Conservation (phyloP, 2,113 vertebrate species). For the Antigone vipio region DNA sequence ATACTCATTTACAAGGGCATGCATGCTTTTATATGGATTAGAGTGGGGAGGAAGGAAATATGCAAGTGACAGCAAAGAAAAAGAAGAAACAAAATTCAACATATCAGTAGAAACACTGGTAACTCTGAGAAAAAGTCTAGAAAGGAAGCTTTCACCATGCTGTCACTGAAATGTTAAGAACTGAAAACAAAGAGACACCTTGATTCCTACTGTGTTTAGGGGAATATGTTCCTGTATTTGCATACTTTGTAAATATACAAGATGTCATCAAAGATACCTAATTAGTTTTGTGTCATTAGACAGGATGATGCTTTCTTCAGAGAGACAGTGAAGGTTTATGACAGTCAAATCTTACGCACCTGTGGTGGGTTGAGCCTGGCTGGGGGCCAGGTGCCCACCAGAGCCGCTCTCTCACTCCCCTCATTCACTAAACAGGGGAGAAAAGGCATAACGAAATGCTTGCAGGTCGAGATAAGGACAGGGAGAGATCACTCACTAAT, state of each 20-base stretch:
- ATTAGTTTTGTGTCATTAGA: neutral
- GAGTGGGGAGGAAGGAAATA: neutral
- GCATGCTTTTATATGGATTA: neutral
- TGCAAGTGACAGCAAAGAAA: neutral
- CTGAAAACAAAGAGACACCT: neutral
- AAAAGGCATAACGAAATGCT: no score
- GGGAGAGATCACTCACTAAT: no score
- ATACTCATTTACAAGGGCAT: neutral
- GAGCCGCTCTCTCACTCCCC: no score
- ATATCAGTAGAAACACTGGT: neutral
- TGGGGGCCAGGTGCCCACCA: no score
- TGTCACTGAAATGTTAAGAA: neutral
- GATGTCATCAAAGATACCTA: neutral
- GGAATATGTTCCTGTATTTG: neutral
- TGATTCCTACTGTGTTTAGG: neutral
- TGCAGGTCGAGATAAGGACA: no score
- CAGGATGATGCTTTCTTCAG: neutral
- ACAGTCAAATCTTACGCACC: neutral
- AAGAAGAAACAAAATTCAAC: neutral
- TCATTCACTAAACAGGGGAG: no score
- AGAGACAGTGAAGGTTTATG: neutral
- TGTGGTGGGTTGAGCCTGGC: no score
- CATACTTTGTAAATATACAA: neutral
- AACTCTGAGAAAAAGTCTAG: neutral
- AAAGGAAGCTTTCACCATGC: neutral